phyloP scores from a whole-genome alignment of 2,888 invertebrate genomes.

The Matsumyia berberina region DNA sequence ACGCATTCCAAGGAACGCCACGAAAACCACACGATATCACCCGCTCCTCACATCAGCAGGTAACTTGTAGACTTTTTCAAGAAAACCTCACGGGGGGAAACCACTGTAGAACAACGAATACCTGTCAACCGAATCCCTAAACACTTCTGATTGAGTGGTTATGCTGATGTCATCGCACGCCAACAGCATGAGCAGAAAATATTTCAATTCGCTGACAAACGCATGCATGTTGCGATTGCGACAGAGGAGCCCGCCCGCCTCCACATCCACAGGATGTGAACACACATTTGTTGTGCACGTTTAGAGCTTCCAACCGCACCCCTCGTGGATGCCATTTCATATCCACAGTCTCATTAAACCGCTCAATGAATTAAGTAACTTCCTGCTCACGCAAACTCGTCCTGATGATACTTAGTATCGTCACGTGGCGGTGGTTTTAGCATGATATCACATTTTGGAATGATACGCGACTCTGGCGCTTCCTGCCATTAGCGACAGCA shows the following conservation, averaged over 20 bases:
- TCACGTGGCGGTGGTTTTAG: slow-evolving; percentile 61
- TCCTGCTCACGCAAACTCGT: slow-evolving; percentile 41
- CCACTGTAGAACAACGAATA: neutral
- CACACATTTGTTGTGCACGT: neutral
- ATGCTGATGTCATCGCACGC: neutral
- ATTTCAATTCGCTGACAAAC: neutral
- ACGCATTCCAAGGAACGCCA: neutral
- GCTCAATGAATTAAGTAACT: slow-evolving; percentile 52
- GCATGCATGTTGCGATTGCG: neutral
- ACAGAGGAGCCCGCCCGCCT: no score
- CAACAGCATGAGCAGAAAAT: neutral
- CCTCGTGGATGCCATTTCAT: neutral
- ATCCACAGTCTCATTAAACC: neutral
- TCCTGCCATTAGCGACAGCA: slow-evolving; percentile 64
- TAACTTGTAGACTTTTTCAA: neutral
- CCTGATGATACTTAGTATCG: slow-evolving; percentile 49
- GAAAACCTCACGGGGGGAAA: neutral
- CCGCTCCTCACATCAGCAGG: neutral
- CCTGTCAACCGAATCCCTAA: neutral
- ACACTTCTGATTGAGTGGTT: neutral
- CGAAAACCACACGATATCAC: neutral
- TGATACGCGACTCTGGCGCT: slow-evolving; percentile 58
- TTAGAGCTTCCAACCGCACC: neutral
- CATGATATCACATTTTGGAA: slow-evolving; percentile 50
- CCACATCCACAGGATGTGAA: neutral